Conservation (phyloP, 2,113 vertebrate genomes). For the Barnardius zonarius region DNA sequence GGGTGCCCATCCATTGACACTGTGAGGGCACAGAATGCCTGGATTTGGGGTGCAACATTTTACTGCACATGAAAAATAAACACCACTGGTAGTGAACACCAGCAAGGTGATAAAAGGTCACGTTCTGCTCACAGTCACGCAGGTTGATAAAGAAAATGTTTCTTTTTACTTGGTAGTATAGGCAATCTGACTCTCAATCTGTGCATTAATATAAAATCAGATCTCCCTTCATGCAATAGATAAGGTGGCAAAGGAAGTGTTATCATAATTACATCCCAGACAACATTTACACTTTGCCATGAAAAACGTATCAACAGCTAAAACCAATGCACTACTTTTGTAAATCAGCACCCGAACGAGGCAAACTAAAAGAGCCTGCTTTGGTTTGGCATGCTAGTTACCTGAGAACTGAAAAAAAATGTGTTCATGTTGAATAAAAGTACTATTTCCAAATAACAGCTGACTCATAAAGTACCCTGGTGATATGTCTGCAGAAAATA, state of each 20-base stretch:
- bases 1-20: not conserved
- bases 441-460: slow-evolving; percentile 72
- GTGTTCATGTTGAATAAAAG: slow-evolving; percentile 58
- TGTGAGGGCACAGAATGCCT: not conserved
- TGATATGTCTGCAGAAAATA: slow-evolving; percentile 76
- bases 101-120: not conserved
- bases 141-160: not conserved
- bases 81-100: not conserved
- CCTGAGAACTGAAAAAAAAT: slow-evolving; percentile 58
- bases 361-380: slow-evolving; percentile 9
- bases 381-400: slow-evolving; percentile 48
- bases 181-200: not conserved
- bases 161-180: not conserved
- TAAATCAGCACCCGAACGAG: slow-evolving; percentile 39
- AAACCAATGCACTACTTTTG: not conserved
- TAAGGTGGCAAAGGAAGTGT: not conserved
- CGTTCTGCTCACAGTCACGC: not conserved
- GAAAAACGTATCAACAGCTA: slow-evolving; percentile 3
- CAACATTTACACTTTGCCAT: not conserved
- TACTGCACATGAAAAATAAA: not conserved
- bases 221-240: not conserved
- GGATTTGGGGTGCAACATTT: not conserved
- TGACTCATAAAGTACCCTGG: slow-evolving; percentile 77
- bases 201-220: not conserved
- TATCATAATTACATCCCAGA: not conserved